Evolutionary conservation across 2,113 vertebrate genomes (phyloP), one percentile per base, ranked within the genome.

Genomic region (Halichoeres trimaculatus): DNA sequence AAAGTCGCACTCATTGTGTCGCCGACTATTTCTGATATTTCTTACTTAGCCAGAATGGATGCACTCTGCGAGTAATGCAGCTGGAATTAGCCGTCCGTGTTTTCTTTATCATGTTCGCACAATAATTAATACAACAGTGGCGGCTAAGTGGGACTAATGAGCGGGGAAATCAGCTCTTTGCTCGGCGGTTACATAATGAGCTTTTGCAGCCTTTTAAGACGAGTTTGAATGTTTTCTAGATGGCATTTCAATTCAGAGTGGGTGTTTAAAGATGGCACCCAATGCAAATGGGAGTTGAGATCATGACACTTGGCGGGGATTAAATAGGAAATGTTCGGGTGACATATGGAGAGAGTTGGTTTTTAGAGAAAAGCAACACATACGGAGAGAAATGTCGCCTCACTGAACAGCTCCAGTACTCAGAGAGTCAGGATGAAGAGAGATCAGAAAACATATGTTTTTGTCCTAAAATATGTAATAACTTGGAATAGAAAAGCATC

Each of bases 121-220:
- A 65, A 38, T 65, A 59, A 76, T 80, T 74, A 65, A 73, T 62
- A 59, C 30, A 56, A 62, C 54, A 57, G 54, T 30, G 30, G 30
- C 41, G 20, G 40, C 75, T 57, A 51, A 76, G 72, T 80, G 69
- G 64, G 72, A 53, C 76, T 76, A 66, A 79, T 80, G 43, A 69
- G 12, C 43, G 57, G 67, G 23, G 36, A 69, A 73, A 79, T 74
- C 59, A 10, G 45, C 65, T 23, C 64, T 70, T 41, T 60, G 47
- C 72, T 83, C 52, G 74, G 70, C 51, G 61, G 52, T 52, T 47
- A 41, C 53, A 20, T 62, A 54, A 75, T 74, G 74, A 70, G 51
- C 70, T 74, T 73, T 45, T 47, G 38, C 58, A 38, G 57, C 52
- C 36, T 0, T 53, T 67, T 50, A 70, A 80, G 64, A 40, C 0